These are phyloP conservation scores for Heteromurus nitidus DNA, from an alignment of 2,888 invertebrate species.

Conservation along the genomic window DNA sequence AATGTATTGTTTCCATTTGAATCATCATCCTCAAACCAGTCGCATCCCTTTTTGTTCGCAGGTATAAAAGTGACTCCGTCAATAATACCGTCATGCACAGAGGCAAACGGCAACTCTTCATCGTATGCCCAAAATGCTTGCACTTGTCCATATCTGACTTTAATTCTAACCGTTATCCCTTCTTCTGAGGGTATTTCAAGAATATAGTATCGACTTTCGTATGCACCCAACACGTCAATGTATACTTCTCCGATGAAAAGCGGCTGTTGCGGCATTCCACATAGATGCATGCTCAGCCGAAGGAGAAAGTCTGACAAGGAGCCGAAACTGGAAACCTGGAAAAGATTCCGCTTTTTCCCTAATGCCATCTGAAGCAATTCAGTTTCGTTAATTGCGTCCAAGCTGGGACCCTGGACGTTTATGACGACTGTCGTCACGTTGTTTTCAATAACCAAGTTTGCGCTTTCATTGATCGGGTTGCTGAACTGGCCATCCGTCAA, in stretches of 20 bases:
- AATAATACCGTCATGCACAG: constrained; percentile 14
- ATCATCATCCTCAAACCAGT: background rate
- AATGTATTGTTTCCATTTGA: background rate
- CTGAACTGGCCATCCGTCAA: constrained; percentile 60
- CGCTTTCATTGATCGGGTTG: background rate
- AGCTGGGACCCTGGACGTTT: constrained; percentile 40
- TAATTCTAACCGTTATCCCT: constrained; percentile 52
- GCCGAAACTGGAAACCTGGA: constrained; percentile 27
- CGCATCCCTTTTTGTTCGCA: background rate
- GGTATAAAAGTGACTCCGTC: constrained; percentile 24
- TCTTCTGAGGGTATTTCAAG: constrained; percentile 30
- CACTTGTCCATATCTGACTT: background rate
- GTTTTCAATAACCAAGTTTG: background rate
- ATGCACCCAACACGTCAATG: constrained; percentile 32
- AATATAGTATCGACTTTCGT: constrained; percentile 55
- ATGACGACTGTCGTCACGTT: constrained; percentile 49
- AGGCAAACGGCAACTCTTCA: background rate
- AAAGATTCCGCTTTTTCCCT: constrained; percentile 18
- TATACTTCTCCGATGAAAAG: background rate
- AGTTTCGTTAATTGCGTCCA: background rate
- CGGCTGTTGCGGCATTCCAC: constrained; percentile 58
- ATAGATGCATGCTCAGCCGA: constrained; percentile 47
- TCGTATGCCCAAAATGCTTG: constrained; percentile 18
- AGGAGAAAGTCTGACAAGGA: constrained; percentile 57
- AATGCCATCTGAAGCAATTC: constrained; percentile 41